Evolutionary conservation across 2,113 vertebrate species (phyloP).

Genomic region (Sorex fumeus): DNA sequence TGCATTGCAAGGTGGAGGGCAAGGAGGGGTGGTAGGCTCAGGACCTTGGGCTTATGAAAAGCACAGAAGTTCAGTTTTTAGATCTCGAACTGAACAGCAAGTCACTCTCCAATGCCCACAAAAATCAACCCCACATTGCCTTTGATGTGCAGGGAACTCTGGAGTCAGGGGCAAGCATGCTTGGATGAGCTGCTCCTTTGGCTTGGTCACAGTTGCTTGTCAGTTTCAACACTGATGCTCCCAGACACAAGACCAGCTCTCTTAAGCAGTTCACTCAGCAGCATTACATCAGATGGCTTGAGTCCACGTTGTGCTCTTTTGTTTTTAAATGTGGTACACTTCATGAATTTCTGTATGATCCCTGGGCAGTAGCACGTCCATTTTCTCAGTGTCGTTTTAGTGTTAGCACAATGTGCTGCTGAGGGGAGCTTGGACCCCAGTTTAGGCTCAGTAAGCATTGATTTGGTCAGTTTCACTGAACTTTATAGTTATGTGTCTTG

Average conservation of each 20-base stretch:
- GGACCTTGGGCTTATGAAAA: neutral
- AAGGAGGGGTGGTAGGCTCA: neutral
- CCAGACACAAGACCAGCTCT: neutral
- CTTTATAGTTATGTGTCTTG: slow-evolving; percentile 26
- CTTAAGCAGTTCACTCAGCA: neutral
- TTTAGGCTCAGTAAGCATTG: too few species aligned
- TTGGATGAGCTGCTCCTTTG: too few species aligned
- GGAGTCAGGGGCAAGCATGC: too few species aligned
- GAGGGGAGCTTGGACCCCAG: too few species aligned
- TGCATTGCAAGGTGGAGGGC: neutral
- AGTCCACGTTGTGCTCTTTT: neutral
- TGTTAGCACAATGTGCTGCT: neutral
- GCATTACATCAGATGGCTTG: neutral
- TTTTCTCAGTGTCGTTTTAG: neutral
- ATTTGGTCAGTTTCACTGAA: too few species aligned
- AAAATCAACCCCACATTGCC: too few species aligned
- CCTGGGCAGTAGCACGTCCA: neutral
- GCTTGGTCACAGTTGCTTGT: too few species aligned
- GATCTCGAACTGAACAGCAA: neutral
- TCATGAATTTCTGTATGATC: neutral
- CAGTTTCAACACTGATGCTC: too few species aligned
- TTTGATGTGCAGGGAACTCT: too few species aligned
- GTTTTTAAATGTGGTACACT: neutral
- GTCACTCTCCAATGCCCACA: neutral
- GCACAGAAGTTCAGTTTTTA: neutral